phyloP scores from a whole-genome alignment of 2,797 vertebrate species.

The Micrastur ruficollis region DNA sequence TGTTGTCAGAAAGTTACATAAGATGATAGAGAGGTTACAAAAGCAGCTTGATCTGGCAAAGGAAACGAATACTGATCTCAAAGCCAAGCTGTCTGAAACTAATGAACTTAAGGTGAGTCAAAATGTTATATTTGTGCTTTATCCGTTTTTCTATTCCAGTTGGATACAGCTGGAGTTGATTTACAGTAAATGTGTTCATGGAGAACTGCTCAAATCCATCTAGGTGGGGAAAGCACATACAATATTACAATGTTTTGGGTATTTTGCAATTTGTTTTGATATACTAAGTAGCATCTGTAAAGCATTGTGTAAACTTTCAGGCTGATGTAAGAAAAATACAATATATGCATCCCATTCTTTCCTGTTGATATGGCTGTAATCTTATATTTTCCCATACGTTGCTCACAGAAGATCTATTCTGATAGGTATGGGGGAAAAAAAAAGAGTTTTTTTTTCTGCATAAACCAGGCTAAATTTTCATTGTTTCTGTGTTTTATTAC shows the following conservation, averaged over 20 bases:
- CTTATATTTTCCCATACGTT: background rate
- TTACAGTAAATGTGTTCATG: background rate
- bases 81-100: slow-evolving; percentile 84
- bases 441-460: background rate
- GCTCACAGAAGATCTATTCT: background rate
- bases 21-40: slow-evolving; percentile 84
- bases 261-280: background rate
- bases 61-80: slow-evolving; percentile 81
- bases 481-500: background rate
- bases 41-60: slow-evolving; percentile 80
- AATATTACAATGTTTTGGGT: background rate
- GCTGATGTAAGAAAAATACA: background rate
- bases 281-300: background rate
- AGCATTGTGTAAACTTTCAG: background rate
- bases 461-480: background rate
- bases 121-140: background rate
- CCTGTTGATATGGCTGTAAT: background rate
- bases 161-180: background rate
- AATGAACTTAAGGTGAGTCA: slow-evolving; percentile 88
- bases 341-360: background rate
- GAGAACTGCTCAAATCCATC: background rate
- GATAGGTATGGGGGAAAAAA: background rate
- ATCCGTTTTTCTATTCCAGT: background rate
- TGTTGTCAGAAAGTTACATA: slow-evolving; percentile 80
- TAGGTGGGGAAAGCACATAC: background rate